These are phyloP conservation scores for Diceros bicornis DNA, from an alignment of 2,797 vertebrate species.

Conservation along the genomic window DNA sequence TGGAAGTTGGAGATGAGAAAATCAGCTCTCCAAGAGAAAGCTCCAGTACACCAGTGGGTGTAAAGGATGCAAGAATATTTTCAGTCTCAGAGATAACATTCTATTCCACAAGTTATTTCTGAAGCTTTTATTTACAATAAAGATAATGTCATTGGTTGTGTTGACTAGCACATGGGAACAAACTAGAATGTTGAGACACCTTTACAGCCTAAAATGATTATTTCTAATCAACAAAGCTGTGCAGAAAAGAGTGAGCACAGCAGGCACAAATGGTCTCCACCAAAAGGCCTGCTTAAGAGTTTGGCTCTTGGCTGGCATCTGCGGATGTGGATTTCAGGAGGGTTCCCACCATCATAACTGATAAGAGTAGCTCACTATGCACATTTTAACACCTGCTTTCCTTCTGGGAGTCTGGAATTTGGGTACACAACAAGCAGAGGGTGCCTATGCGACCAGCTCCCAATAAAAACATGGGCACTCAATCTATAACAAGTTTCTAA, in stretches of 20 bases:
- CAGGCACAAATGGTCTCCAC: neutral
- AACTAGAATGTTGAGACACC: neutral
- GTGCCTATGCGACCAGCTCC: neutral
- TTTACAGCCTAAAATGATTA: neutral
- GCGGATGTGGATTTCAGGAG: neutral
- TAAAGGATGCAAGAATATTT: neutral
- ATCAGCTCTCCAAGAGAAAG: neutral
- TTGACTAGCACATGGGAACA: neutral
- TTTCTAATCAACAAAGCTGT: neutral
- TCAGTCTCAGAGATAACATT: neutral
- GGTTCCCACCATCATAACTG: neutral
- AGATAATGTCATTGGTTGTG: neutral
- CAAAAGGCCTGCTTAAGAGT: neutral
- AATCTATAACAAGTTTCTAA: neutral
- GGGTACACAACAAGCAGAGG: neutral
- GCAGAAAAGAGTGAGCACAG: neutral
- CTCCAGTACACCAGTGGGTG: neutral
- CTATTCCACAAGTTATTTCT: neutral
- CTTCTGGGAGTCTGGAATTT: neutral
- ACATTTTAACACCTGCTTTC: neutral
- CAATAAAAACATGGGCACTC: neutral
- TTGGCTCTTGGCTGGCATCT: neutral
- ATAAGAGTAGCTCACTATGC: neutral
- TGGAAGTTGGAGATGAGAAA: neutral
- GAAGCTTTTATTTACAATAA: slow-evolving; percentile 3